Conservation (phyloP, 1,140 invertebrate genomes). For the Drosophila albomicans region DNA sequence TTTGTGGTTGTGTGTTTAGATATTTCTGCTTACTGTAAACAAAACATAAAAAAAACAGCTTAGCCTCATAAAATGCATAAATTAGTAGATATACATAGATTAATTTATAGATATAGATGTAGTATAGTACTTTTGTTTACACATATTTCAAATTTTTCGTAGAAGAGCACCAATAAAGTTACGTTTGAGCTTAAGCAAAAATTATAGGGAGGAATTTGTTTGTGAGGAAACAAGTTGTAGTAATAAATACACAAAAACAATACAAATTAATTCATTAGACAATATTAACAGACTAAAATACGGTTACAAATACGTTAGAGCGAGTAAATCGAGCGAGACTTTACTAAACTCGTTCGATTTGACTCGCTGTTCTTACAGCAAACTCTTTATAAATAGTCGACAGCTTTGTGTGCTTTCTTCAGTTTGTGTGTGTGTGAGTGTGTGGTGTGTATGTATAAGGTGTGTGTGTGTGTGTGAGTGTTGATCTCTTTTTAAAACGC, state of each 20-base stretch:
- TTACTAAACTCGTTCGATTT: slow-evolving; percentile 9
- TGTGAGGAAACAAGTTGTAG: slow-evolving; percentile 47
- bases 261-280: slow-evolving; percentile 14
- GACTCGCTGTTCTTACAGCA: neutral
- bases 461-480: slow-evolving; percentile 30
- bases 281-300: slow-evolving; percentile 64
- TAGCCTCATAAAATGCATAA: slow-evolving; percentile 79
- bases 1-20: slow-evolving; percentile 18
- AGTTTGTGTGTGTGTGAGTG: slow-evolving; percentile 9
- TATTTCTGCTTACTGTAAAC: slow-evolving; percentile 44
- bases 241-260: slow-evolving; percentile 58
- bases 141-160: slow-evolving; percentile 40
- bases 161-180: slow-evolving; percentile 78
- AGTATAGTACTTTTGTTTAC: slow-evolving; percentile 29
- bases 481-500: slow-evolving; percentile 73
- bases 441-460: slow-evolving; percentile 30
- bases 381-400: slow-evolving; percentile 31
- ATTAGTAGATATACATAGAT: slow-evolving; percentile 45
- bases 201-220: neutral
- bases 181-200: slow-evolving; percentile 69
- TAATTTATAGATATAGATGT: slow-evolving; percentile 11
- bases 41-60: slow-evolving; percentile 65
- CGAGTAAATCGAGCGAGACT: neutral
- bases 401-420: slow-evolving; percentile 35
- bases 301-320: slow-evolving; percentile 50